Conservation (phyloP, 2,797 vertebrate genomes). For the Xerus rutilus region DNA sequence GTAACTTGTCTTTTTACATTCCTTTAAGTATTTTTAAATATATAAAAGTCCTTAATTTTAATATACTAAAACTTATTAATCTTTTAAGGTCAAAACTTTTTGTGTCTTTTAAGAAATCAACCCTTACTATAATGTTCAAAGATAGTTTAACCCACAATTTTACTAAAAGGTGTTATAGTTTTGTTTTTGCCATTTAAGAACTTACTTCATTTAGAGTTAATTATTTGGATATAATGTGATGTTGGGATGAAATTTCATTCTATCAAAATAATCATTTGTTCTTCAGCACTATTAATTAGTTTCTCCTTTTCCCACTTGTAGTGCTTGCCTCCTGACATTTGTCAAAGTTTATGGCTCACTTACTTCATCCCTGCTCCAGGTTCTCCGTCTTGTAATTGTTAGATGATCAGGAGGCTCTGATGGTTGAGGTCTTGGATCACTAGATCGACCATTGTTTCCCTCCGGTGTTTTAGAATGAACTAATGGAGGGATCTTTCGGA, state of each 20-base stretch:
- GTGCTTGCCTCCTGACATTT: not conserved
- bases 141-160: not conserved
- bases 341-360: constrained; percentile 68
- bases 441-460: constrained; percentile 91
- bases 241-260: not conserved
- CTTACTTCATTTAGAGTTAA: not conserved
- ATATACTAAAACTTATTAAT: not conserved
- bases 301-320: not conserved
- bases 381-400: constrained; percentile 94
- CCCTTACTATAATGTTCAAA: not conserved
- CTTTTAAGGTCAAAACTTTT: constrained; percentile 5
- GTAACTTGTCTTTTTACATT: not conserved
- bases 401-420: constrained; percentile 94
- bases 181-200: not conserved
- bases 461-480: constrained; percentile 94
- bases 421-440: constrained; percentile 92
- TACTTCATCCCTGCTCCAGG: constrained; percentile 99
- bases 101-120: constrained; percentile 19
- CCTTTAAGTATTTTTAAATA: not conserved
- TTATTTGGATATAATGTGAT: not conserved
- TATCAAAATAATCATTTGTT: not conserved
- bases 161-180: not conserved
- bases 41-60: constrained; percentile 9
- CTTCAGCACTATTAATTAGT: not conserved
- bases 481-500: constrained; percentile 97